phyloP scores from a whole-genome alignment of 2,113 vertebrate genomes.

The Stigmatopora argus region DNA sequence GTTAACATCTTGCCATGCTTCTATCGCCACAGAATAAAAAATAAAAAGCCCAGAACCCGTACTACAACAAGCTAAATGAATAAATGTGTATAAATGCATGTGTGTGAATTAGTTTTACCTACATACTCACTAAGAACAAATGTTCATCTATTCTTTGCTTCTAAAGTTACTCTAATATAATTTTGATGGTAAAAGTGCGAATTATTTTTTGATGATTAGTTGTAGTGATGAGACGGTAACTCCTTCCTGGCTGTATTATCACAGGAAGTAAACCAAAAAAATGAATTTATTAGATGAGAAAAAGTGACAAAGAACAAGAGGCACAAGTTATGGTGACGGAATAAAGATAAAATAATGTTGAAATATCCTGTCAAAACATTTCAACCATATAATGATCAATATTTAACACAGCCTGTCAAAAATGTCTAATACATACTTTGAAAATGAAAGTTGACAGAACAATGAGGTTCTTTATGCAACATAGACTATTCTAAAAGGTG shows the following conservation, averaged over 20 bases:
- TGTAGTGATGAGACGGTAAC: constrained; percentile 65
- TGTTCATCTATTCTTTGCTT: constrained; percentile 66
- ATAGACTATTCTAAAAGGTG: constrained; percentile 52
- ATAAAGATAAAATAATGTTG: constrained; percentile 54
- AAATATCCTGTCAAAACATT: constrained; percentile 78
- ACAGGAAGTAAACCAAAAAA: constrained; percentile 50
- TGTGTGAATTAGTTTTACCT: constrained; percentile 9
- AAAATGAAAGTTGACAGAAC: constrained; percentile 61
- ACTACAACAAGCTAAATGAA: constrained; percentile 26
- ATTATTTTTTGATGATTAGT: constrained; percentile 56
- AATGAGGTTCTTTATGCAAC: constrained; percentile 42
- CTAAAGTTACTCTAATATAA: constrained; percentile 79
- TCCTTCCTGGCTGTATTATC: constrained; percentile 78
- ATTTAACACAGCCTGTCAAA: constrained; percentile 76
- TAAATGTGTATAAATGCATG: constrained; percentile 14
- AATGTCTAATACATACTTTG: constrained; percentile 46
- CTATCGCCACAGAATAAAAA: constrained; percentile 52
- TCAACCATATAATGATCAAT: constrained; percentile 78
- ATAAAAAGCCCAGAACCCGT: constrained; percentile 48
- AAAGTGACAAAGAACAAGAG: constrained; percentile 30
- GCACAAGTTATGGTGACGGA: constrained; percentile 66
- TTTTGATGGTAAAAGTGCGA: constrained; percentile 82
- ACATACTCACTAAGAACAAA: constrained; percentile 10
- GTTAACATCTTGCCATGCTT: constrained; percentile 50
- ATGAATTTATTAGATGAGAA: constrained; percentile 53